Evolutionary conservation across 2,113 vertebrate genomes (phyloP).

Genomic region (Prunella himalayana): DNA sequence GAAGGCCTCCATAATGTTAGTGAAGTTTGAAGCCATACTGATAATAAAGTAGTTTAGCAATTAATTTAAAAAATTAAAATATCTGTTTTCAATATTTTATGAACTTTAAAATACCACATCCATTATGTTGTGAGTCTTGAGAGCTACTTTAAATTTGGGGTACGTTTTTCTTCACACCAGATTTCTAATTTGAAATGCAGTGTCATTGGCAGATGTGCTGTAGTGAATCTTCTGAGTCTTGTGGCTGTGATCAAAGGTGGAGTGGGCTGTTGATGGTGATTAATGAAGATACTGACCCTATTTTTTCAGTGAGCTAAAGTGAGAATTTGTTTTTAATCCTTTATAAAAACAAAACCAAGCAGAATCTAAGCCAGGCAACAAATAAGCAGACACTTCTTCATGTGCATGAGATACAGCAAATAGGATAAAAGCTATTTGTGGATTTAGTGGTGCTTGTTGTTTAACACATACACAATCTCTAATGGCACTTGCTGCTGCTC

Average conservation of each 20-base stretch:
- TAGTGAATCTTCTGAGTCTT: neutral
- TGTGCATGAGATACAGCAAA: neutral
- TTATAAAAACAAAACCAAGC: neutral
- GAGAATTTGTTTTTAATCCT: slow-evolving; percentile 24
- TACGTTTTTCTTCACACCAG: neutral
- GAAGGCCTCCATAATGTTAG: neutral
- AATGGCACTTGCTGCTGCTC: neutral
- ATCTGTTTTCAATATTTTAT: neutral
- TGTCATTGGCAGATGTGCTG: neutral
- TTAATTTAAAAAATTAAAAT: neutral
- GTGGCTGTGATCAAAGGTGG: neutral
- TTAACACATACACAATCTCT: neutral
- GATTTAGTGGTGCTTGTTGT: neutral
- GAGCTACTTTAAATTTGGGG: neutral
- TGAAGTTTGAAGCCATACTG: neutral
- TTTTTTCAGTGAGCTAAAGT: neutral
- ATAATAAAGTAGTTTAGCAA: neutral
- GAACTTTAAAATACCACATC: neutral
- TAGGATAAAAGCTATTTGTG: slow-evolving; percentile 6
- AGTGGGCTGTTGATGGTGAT: neutral
- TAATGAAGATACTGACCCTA: neutral
- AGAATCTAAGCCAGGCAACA: neutral
- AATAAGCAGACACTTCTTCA: neutral
- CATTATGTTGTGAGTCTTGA: neutral
- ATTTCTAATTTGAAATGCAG: neutral